Base-by-base conservation (phyloP, 2,888 invertebrate genomes). In the Cerceris rybyensis region DNA sequence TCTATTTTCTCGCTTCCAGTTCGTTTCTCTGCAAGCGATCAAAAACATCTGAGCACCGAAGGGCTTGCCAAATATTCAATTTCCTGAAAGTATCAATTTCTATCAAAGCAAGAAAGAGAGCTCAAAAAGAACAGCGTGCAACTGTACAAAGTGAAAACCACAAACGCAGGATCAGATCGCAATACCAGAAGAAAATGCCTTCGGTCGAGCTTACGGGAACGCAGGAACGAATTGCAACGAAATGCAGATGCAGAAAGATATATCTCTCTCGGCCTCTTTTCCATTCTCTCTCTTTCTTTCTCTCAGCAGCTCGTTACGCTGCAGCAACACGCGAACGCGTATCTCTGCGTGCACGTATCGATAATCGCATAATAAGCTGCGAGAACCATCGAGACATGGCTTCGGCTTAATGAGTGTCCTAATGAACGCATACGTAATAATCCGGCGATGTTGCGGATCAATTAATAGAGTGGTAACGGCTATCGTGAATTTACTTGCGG, bases 401-500 rank as follows among this genome's bases (percentile, higher is more conserved):
- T n/a, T n/a, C 13, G 50, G 59, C 70, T 78, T 78, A 78, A 78
- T 54, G 77, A 78, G 70, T 58, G 77, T 61, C 39, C 61, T 78
- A 78, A 78, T 68, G 77, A 78, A 78, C 77, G 41, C 55, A 60
- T 50, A 60, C 17, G 17, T 55, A 55, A 28, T 4, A 28, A 28
- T 28, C 57, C 61, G 70, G 68, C 74, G 67, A 67, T 67, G 70
- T 50, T 70, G 70, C 42, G 55, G 80, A 80, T 80, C 79, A 75
- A 80, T 80, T 80, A 80, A 80, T 80, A 80, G 71, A 75, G 63
- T 55, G 52, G 59, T 80, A 74, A 79, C 75, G 64, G 80, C 80
- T 80, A 80, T 80, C 79, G 74, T 63, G 75, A 75, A 79, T 83
- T 85, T 84, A 88, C 83, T 83, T 82, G 83, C 78, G 75, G 60